A percentile compares a stretch with the other conserved stretches of the same genome.
These are phyloP conservation scores for Nettapus auritus DNA, from an alignment of 2,113 vertebrate genomes.

Conservation along the genomic window DNA sequence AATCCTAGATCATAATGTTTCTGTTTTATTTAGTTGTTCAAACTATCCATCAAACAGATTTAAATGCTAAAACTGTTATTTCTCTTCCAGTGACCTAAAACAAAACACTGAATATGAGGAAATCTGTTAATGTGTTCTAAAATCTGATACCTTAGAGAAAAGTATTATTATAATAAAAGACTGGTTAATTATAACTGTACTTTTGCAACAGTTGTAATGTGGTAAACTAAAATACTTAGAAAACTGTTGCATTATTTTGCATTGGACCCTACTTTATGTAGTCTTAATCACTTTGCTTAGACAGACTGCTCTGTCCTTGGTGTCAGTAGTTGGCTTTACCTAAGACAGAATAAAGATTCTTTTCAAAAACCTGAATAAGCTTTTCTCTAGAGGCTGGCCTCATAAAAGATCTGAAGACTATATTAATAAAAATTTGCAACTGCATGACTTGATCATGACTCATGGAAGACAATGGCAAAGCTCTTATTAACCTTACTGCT, in stretches of 20 bases:
- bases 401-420: neutral
- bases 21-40: neutral
- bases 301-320: neutral
- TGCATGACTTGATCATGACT: accelerated
- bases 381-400: neutral
- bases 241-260: neutral
- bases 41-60: neutral
- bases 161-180: neutral
- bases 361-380: neutral
- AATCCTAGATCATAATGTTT: neutral
- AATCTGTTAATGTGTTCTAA: neutral
- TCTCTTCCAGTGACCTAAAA: neutral
- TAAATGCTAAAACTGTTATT: neutral
- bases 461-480: neutral
- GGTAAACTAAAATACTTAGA: neutral
- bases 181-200: neutral
- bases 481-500: neutral
- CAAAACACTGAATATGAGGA: neutral
- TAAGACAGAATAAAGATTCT: neutral
- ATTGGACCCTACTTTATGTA: neutral
- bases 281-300: neutral
- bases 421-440: neutral
- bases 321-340: neutral
- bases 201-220: neutral
- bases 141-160: neutral